These are phyloP conservation scores for Erebia ligea DNA, from an alignment of 2,888 invertebrate species.

Conservation along the genomic window DNA sequence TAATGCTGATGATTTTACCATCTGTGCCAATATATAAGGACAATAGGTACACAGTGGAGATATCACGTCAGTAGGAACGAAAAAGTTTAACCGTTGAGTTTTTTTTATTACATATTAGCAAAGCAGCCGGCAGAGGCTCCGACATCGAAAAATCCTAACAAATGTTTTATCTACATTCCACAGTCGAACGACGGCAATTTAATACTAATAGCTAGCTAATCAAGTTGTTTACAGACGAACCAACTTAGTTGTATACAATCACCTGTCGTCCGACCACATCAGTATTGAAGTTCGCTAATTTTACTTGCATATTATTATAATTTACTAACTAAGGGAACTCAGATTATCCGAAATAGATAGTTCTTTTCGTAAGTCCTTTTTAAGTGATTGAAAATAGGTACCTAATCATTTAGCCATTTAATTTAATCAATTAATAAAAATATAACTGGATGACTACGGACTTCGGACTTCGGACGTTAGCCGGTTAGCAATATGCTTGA, in stretches of 20 bases:
- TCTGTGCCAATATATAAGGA: neutral
- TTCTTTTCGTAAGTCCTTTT: no score
- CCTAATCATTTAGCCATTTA: no score
- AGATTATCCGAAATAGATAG: no score
- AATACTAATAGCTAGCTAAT: conserved; percentile 25
- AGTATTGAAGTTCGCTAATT: neutral
- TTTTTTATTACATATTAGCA: conserved; percentile 10
- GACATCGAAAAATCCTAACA: conserved; percentile 19
- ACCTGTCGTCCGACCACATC: neutral
- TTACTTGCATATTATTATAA: no score
- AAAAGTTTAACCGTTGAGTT: neutral
- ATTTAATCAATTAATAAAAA: no score
- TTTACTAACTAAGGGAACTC: no score
- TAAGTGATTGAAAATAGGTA: no score
- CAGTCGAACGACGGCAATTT: conserved; percentile 34
- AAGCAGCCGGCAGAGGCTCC: neutral
- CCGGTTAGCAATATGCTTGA: no score
- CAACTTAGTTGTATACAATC: neutral
- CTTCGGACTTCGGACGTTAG: no score
- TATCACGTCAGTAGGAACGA: neutral
- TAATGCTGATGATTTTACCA: neutral
- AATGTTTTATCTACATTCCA: conserved; percentile 35
- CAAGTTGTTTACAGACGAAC: neutral
- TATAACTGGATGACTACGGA: no score
- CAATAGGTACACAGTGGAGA: neutral